phyloP scores from a whole-genome alignment of 2,113 vertebrate species.

The Onychorhynchus coronatus region DNA sequence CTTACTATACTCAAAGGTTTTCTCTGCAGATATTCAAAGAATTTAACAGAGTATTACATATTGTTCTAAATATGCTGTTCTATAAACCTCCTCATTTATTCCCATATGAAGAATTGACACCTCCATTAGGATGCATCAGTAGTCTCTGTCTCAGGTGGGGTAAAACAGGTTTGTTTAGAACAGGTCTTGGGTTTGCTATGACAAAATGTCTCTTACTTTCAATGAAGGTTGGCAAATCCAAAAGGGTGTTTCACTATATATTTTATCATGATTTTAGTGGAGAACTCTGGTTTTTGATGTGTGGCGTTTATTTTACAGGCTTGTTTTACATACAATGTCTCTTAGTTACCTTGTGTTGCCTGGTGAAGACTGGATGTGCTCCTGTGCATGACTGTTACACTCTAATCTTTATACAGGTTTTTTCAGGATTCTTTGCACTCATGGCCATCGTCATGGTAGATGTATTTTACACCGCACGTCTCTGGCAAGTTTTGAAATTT shows the following conservation, averaged over 20 bases:
- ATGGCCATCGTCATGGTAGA: neutral
- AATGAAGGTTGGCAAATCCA: neutral
- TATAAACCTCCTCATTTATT: neutral
- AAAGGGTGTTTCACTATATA: neutral
- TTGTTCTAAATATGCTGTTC: neutral
- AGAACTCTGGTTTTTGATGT: neutral
- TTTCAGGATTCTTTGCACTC: neutral
- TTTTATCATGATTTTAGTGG: neutral
- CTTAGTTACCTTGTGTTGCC: neutral
- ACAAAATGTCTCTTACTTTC: neutral
- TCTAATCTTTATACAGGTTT: neutral
- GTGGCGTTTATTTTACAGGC: neutral
- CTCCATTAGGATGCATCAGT: neutral
- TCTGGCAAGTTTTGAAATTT: neutral
- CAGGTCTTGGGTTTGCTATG: neutral
- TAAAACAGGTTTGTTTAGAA: neutral
- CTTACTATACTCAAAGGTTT: neutral
- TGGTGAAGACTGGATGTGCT: neutral
- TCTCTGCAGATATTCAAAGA: neutral
- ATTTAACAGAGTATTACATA: neutral
- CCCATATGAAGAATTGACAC: neutral
- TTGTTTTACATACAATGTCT: neutral
- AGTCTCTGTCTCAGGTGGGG: neutral
- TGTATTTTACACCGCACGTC: neutral
- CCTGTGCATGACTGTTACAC: neutral